Percentiles rank a stretch among this genome's conserved stretches.
phyloP scores from a whole-genome alignment of 2,113 vertebrate species.

The Helogale parvula region DNA sequence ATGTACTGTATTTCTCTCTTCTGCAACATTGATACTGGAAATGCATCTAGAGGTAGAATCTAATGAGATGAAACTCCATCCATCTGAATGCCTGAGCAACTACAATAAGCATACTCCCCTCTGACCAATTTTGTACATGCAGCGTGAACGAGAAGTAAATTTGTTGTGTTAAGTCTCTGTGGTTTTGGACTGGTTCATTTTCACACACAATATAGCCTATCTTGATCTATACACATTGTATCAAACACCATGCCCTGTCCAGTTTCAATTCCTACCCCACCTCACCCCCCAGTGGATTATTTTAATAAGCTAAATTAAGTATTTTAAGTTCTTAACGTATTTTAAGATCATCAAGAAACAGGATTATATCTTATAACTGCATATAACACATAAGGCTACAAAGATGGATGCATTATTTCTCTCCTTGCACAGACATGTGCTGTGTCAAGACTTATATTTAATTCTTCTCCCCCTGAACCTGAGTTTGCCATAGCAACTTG shows the following conservation, averaged over 20 bases:
- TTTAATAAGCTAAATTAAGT: not conserved
- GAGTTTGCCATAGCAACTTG: not conserved
- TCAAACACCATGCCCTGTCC: not conserved
- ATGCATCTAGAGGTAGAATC: not conserved
- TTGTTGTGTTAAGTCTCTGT: not conserved
- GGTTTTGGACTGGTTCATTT: not conserved
- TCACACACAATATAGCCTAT: not conserved
- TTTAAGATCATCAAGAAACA: not conserved
- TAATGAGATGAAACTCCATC: not conserved
- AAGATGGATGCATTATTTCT: not conserved
- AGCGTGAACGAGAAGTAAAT: not conserved
- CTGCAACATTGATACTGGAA: not conserved
- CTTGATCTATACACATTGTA: not conserved
- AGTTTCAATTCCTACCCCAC: not conserved
- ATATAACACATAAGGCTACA: not conserved
- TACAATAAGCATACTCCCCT: not conserved
- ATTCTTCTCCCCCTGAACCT: not conserved
- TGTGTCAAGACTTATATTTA: not conserved
- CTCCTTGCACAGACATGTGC: not conserved
- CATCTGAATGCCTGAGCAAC: not conserved
- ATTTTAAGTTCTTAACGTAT: not conserved
- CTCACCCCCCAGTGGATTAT: rapidly evolving
- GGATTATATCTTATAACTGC: not conserved
- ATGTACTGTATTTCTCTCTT: not conserved
- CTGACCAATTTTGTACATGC: not conserved